Conservation (phyloP, 1,140 invertebrate genomes). For the Carcinoscorpius rotundicauda region DNA sequence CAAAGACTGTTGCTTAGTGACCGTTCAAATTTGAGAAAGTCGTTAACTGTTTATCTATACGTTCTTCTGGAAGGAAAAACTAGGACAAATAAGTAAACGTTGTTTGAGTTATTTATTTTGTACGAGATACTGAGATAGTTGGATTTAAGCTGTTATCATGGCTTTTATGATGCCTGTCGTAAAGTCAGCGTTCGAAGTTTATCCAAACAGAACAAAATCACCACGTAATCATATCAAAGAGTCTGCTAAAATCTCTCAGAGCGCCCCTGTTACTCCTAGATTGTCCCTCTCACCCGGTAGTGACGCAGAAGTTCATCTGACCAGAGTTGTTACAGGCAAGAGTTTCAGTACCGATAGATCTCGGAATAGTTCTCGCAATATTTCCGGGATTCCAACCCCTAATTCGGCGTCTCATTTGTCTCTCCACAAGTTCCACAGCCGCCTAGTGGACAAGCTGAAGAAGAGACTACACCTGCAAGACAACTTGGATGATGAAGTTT, state of each 20-base stretch:
- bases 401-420: slow-evolving; percentile 45
- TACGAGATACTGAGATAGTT: too few species aligned
- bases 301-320: slow-evolving; percentile 27
- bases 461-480: slow-evolving; percentile 27
- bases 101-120: too few species aligned
- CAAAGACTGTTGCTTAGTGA: too few species aligned
- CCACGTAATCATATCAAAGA: slow-evolving; percentile 46
- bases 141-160: slow-evolving; percentile 38
- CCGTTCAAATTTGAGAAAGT: too few species aligned
- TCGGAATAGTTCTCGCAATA: slow-evolving; percentile 34
- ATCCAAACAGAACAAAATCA: slow-evolving; percentile 36
- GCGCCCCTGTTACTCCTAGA: slow-evolving; percentile 61
- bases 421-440: slow-evolving; percentile 68
- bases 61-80: too few species aligned
- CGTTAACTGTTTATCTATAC: too few species aligned
- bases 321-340: slow-evolving; percentile 7
- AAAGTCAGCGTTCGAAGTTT: slow-evolving; percentile 81
- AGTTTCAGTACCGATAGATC: background rate
- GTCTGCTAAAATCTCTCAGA: slow-evolving; percentile 56
- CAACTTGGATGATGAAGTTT: too few species aligned
- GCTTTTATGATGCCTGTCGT: slow-evolving; percentile 87
- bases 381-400: slow-evolving; percentile 42
- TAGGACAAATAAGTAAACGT: too few species aligned
- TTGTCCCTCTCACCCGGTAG: slow-evolving; percentile 56
- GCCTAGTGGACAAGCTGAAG: slow-evolving; percentile 66